Evolutionary conservation across 2,888 invertebrate genomes (phyloP).

Genomic region (Mythimna vitellina): DNA sequence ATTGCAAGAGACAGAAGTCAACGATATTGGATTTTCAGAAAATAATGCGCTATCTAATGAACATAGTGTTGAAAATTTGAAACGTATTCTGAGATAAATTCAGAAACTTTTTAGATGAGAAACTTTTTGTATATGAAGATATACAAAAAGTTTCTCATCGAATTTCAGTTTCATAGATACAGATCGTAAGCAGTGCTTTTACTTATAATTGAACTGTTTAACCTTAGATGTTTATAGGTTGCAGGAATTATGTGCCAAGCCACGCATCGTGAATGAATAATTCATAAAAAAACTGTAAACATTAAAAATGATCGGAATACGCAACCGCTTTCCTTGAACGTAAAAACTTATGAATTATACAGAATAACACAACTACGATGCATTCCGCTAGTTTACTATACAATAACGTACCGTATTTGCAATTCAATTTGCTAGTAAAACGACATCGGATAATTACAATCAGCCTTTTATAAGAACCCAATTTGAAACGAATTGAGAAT

Average conservation of each 20-base stretch:
- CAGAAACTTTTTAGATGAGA: no score
- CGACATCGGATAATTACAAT: constrained; percentile 27
- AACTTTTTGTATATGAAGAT: no score
- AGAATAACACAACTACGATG: constrained; percentile 49
- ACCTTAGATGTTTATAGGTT: constrained; percentile 59
- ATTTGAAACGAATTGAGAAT: constrained; percentile 42
- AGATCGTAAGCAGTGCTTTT: constrained; percentile 3
- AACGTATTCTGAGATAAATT: constrained; percentile 12
- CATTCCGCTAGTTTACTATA: constrained; percentile 55
- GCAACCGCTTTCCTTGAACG: constrained; percentile 69
- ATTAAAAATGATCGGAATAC: constrained; percentile 76
- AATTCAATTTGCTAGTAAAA: constrained; percentile 45
- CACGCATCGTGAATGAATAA: constrained; percentile 73
- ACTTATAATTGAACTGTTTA: constrained; percentile 33
- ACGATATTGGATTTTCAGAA: background rate
- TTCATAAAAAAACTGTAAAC: constrained; percentile 70
- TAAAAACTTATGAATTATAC: constrained; percentile 60
- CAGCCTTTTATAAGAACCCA: constrained; percentile 25
- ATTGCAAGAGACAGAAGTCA: background rate
- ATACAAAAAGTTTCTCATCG: constrained; percentile 17
- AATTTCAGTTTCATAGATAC: constrained; percentile 15
- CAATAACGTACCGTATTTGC: constrained; percentile 38
- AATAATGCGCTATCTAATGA: background rate
- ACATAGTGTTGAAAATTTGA: background rate
- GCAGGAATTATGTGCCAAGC: constrained; percentile 71